Percentiles rank a stretch among this genome's conserved stretches.
phyloP scores from a whole-genome alignment of 1,140 invertebrate genomes.

The Melanaphis sacchari region DNA sequence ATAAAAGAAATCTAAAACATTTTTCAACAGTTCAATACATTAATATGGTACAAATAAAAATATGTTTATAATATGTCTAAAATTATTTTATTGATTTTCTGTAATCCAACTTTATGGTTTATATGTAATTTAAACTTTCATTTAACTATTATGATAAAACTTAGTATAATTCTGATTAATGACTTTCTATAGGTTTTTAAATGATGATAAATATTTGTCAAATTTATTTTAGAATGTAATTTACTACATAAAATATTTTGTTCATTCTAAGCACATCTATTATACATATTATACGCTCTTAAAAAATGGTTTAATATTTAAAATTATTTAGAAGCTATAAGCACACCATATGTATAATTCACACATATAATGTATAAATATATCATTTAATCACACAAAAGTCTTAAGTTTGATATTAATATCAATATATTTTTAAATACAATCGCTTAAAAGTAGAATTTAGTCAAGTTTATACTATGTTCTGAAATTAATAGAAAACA shows the following conservation, averaged over 20 bases:
- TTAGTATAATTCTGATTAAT: conserved; percentile 3
- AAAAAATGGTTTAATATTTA: background rate
- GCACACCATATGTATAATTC: too few relatives aligned
- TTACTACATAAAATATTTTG: background rate
- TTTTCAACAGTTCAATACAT: background rate
- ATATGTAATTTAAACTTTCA: background rate
- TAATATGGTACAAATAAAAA: too few relatives aligned
- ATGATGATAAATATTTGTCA: conserved; percentile 15
- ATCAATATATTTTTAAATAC: too few relatives aligned
- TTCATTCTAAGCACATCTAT: background rate
- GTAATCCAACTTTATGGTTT: background rate
- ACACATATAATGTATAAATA: too few relatives aligned
- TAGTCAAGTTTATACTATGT: background rate
- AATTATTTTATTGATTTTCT: background rate
- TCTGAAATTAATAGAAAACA: background rate
- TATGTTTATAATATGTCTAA: background rate
- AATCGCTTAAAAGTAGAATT: too few relatives aligned
- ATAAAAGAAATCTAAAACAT: background rate
- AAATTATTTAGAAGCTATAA: background rate
- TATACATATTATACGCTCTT: background rate
- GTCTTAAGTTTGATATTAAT: too few relatives aligned
- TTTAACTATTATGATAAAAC: conserved; percentile 30
- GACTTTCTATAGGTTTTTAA: background rate
- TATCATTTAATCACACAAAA: too few relatives aligned
- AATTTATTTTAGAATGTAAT: background rate